Base-by-base conservation (phyloP, 2,888 invertebrate species). In the Dasypolia templi region DNA sequence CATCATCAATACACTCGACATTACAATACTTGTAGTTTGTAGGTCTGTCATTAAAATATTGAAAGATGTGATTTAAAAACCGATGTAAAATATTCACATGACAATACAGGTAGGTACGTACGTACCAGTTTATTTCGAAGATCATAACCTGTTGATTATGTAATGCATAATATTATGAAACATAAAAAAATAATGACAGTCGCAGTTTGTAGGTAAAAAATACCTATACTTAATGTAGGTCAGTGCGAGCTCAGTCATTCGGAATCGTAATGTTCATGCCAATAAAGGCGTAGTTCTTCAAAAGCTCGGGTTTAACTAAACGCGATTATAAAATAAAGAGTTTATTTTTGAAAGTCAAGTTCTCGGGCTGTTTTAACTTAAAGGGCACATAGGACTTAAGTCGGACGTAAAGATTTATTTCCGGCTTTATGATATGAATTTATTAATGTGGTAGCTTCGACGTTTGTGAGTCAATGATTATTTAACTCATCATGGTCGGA, bases 301-400 rank as follows among this genome's bases (percentile, higher is more conserved):
- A 61, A 61, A 70, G n/a, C 9, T n/a, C 55, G n/a, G 39, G 53
- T 61, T 82, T 29, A 46, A 58, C 59, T 72, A 56, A n/a, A 61
- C n/a, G 35, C 29, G 17, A 53, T 69, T 46, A 55, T 61, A 61
- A 51, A 72, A 69, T 61, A 58, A 68, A 62, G 39, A 63, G 12
- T 61, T 39, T 39, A 26, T 58, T 76, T 73, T 59, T 72, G 42
- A 80, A 74, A 83, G 74, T 83, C 75, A 83, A 83, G 82, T 80
- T 83, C 74, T 68, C n/a, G 35, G 46, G 32, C 26, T 51, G n/a
- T 44, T 14, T 53, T 56, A 49, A 22, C 5, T 29, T 51, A 44
- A 69, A 66, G 51, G 55, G 49, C 22, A 55, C 14, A 9, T 44
- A 44, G 35, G n/a, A n/a, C 14, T 67, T 63, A 0, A 49, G 22